phyloP scores from a whole-genome alignment of 2,888 invertebrate species.

The Lypha dubia region DNA sequence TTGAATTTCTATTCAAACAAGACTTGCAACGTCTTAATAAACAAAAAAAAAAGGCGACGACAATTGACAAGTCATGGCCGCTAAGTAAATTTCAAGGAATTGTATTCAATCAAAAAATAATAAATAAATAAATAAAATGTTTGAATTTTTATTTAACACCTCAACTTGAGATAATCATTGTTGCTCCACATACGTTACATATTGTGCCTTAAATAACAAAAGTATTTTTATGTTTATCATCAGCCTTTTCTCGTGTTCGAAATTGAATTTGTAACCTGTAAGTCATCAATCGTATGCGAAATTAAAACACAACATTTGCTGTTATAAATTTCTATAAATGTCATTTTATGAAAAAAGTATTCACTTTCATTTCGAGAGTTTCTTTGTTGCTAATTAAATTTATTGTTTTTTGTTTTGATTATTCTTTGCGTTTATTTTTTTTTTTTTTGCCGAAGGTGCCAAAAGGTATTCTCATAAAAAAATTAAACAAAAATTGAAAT shows the following conservation, averaged over 20 bases:
- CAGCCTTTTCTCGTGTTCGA: constrained; percentile 4
- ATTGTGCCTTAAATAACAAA: constrained; percentile 54
- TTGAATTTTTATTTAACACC: constrained; percentile 38
- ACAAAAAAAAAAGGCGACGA: background rate
- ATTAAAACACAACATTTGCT: constrained; percentile 26
- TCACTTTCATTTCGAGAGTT: constrained; percentile 22
- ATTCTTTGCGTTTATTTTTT: constrained; percentile 49
- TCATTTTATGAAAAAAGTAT: constrained; percentile 14
- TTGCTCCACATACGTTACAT: background rate
- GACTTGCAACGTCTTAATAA: constrained; percentile 14
- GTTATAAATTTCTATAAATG: constrained; percentile 17
- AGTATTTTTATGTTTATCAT: constrained; percentile 26
- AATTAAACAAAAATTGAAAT: constrained; percentile 22
- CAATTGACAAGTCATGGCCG: constrained; percentile 42
- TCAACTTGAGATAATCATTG: constrained; percentile 37
- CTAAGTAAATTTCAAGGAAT: constrained; percentile 48
- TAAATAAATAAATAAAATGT: no score
- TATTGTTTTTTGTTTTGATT: constrained; percentile 74
- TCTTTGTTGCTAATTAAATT: constrained; percentile 77
- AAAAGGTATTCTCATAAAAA: constrained; percentile 78
- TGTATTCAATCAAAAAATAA: constrained; percentile 39
- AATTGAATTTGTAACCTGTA: constrained; percentile 66
- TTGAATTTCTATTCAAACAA: constrained; percentile 52
- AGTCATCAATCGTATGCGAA: constrained; percentile 44
- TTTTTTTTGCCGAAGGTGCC: constrained; percentile 76